These are phyloP conservation scores for Perognathus longimembris DNA, from an alignment of 2,113 vertebrate species.

Conservation along the genomic window DNA sequence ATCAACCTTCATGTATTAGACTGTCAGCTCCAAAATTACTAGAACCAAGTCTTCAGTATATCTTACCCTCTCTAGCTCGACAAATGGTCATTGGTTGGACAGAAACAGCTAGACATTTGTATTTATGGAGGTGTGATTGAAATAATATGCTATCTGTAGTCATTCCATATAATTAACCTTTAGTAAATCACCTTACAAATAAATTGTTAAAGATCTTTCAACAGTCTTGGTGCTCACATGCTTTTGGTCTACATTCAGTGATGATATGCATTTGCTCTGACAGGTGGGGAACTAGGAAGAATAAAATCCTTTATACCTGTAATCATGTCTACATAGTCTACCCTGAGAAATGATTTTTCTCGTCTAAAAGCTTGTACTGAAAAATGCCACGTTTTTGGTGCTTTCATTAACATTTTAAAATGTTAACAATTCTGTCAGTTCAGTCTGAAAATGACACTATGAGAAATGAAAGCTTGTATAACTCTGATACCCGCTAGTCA, in stretches of 20 bases:
- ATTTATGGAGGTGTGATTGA: background rate
- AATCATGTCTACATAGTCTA: constrained; percentile 49
- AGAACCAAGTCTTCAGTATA: background rate
- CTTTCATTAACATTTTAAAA: constrained; percentile 76
- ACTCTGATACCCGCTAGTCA: constrained; percentile 51
- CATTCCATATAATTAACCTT: constrained; percentile 25
- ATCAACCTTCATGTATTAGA: background rate
- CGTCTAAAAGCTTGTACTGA: constrained; percentile 43
- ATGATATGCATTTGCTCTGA: constrained; percentile 39
- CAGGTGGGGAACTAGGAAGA: background rate
- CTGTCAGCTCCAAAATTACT: background rate
- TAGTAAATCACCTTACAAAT: constrained; percentile 48
- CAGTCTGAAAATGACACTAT: constrained; percentile 73
- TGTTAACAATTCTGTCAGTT: constrained; percentile 75
- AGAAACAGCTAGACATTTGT: background rate
- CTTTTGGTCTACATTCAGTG: constrained; percentile 22
- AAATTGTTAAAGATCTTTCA: constrained; percentile 34
- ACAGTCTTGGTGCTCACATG: background rate
- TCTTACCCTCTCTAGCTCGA: background rate
- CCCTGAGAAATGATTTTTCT: constrained; percentile 61
- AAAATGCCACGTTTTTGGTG: constrained; percentile 69
- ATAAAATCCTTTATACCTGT: constrained; percentile 30
- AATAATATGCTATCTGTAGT: background rate
- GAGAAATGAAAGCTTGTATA: constrained; percentile 76
- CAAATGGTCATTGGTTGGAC: background rate